Percentiles rank a stretch among this genome's conserved stretches.
These are phyloP conservation scores for Microcebus ravelobensis DNA, from an alignment of 2,113 vertebrate genomes.

Conservation along the genomic window DNA sequence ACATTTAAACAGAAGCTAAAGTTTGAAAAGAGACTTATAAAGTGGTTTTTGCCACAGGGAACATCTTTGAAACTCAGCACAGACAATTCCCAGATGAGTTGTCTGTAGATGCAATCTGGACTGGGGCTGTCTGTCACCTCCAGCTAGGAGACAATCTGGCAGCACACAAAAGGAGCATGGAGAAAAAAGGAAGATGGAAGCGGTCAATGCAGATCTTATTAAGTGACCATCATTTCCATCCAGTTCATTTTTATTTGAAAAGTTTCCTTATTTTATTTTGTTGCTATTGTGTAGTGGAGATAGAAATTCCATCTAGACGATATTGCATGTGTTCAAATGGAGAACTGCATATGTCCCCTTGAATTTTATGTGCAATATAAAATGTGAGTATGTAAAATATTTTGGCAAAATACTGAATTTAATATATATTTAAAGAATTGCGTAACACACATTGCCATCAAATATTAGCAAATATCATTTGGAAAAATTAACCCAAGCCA, in stretches of 20 bases:
- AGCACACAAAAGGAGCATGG: slow-evolving; percentile 22
- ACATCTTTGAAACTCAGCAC: slow-evolving; percentile 69
- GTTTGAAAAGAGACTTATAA: slow-evolving; percentile 66
- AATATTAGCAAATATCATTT: slow-evolving; percentile 42
- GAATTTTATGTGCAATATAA: slow-evolving; percentile 27
- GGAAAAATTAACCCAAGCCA: neutral
- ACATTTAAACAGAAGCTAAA: slow-evolving; percentile 50
- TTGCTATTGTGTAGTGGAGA: neutral
- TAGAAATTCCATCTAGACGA: neutral
- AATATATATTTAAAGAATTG: slow-evolving; percentile 18
- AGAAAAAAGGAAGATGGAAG: slow-evolving; percentile 17
- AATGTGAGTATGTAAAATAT: neutral
- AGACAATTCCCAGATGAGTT: slow-evolving; percentile 74
- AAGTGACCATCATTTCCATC: slow-evolving; percentile 25
- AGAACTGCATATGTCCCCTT: neutral
- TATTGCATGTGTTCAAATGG: neutral
- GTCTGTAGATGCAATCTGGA: slow-evolving; percentile 70
- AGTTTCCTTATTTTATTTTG: slow-evolving; percentile 21
- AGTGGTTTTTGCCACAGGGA: slow-evolving; percentile 72
- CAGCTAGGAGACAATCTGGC: slow-evolving; percentile 67
- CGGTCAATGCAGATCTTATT: neutral
- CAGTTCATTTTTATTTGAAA: slow-evolving; percentile 7
- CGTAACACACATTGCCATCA: neutral
- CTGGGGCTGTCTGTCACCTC: slow-evolving; percentile 66
- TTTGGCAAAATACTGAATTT: slow-evolving; percentile 33